Evolutionary conservation across 2,113 vertebrate species (phyloP).

Genomic region (Hepsetus odoe): DNA sequence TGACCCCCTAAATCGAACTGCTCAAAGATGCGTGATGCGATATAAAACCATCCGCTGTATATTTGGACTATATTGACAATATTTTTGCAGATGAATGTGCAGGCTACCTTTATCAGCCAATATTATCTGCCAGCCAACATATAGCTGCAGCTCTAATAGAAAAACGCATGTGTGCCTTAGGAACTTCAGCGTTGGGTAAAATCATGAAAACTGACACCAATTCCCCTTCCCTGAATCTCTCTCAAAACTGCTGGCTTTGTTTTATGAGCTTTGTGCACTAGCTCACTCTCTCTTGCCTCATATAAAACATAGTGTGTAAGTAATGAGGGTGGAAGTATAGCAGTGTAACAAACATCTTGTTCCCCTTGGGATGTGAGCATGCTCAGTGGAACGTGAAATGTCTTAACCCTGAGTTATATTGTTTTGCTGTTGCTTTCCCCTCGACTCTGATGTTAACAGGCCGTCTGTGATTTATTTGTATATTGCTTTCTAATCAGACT

Average conservation of each 20-base stretch:
- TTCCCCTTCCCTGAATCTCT: not conserved
- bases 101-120: not conserved
- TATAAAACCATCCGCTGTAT: not conserved
- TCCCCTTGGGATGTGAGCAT: constrained; percentile 35
- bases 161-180: not conserved
- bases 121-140: not conserved
- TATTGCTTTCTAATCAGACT: constrained; percentile 53
- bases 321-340: constrained; percentile 43
- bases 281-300: constrained; percentile 21
- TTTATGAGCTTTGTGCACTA: constrained; percentile 21
- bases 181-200: not conserved
- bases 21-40: too few species aligned
- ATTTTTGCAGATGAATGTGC: not conserved
- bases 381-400: constrained; percentile 47
- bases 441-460: constrained; percentile 43
- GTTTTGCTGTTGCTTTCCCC: constrained; percentile 41
- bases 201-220: not conserved
- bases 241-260: not conserved
- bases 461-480: constrained; percentile 51
- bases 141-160: not conserved
- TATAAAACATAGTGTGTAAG: constrained; percentile 35
- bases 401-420: constrained; percentile 44
- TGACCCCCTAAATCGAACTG: too few species aligned
- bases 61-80: not conserved
- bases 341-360: constrained; percentile 25